phyloP scores from a whole-genome alignment of 2,888 invertebrate genomes.

The Tethea ocularis region DNA sequence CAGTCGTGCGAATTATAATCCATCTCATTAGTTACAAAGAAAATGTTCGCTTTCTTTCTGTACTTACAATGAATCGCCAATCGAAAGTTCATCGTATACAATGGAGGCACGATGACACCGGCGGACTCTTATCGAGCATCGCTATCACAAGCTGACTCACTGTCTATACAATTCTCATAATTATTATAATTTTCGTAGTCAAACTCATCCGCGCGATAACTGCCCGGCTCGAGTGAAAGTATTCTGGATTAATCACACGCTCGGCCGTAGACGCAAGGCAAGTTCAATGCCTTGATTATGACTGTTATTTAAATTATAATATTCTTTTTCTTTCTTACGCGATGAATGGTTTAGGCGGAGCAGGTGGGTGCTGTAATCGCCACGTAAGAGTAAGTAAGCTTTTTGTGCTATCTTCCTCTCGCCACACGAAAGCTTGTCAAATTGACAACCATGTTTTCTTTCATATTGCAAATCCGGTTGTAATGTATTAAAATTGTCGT shows the following conservation, averaged over 20 bases:
- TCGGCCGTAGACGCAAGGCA: constrained; percentile 56
- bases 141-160: constrained; percentile 73
- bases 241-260: constrained; percentile 76
- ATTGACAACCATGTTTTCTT: constrained; percentile 37
- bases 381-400: constrained; percentile 50
- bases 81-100: constrained; percentile 73
- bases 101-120: constrained; percentile 67
- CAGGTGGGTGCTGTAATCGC: constrained; percentile 62
- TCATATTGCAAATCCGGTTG: constrained; percentile 46
- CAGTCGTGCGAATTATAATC: constrained; percentile 67
- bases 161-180: constrained; percentile 72
- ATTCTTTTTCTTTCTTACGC: constrained; percentile 63
- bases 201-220: constrained; percentile 66
- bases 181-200: constrained; percentile 76
- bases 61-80: constrained; percentile 53
- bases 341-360: constrained; percentile 49
- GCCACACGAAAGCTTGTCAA: constrained; percentile 37
- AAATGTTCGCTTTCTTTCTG: constrained; percentile 70
- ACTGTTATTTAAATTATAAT: constrained; percentile 73
- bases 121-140: constrained; percentile 66
- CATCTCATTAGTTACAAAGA: constrained; percentile 69
- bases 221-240: constrained; percentile 72
- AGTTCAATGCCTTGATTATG: constrained; percentile 82
- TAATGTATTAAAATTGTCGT: constrained; percentile 50
- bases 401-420: constrained; percentile 32